Conservation (phyloP, 2,888 invertebrate genomes). For the Raillietiella orientalis region DNA sequence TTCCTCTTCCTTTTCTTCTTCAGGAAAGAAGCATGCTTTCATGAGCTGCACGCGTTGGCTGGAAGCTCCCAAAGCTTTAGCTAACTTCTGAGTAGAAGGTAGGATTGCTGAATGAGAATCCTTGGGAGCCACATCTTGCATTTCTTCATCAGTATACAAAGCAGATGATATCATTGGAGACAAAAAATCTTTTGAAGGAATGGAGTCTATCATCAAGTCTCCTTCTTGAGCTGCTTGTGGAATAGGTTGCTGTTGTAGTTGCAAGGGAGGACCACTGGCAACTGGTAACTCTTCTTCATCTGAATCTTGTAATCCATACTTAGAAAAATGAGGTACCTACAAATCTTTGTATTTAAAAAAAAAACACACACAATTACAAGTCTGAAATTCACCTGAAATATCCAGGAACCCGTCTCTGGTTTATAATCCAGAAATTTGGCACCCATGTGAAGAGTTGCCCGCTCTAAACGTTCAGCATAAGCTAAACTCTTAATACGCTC, state of each 20-base stretch:
- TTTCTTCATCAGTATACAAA: too few species aligned
- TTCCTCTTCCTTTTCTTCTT: conserved; percentile 11
- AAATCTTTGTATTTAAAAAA: conserved; percentile 5
- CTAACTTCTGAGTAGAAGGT: conserved; percentile 11
- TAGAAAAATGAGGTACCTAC: conserved; percentile 70
- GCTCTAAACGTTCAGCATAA: conserved; percentile 51
- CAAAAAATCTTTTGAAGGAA: too few species aligned
- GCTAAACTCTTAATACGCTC: conserved; percentile 41
- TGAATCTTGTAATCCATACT: conserved; percentile 59
- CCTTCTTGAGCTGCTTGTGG: neutral
- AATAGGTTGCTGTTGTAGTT: neutral
- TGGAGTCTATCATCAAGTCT: too few species aligned
- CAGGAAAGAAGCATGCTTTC: conserved; percentile 42
- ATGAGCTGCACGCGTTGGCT: conserved; percentile 28
- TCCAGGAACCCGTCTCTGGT: conserved; percentile 88
- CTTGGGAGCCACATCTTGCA: too few species aligned
- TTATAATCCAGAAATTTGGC: conserved; percentile 79
- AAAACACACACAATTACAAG: neutral
- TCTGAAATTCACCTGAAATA: conserved; percentile 32
- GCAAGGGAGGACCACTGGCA: neutral
- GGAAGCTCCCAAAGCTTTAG: conserved; percentile 11
- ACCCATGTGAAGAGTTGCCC: conserved; percentile 50
- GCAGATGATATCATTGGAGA: too few species aligned
- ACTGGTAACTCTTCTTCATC: conserved; percentile 34
- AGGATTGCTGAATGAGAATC: too few species aligned